Percentiles rank a stretch among this genome's conserved stretches.
These are phyloP conservation scores for Pogonophryne albipinna DNA, from an alignment of 2,797 vertebrate genomes.

Conservation along the genomic window DNA sequence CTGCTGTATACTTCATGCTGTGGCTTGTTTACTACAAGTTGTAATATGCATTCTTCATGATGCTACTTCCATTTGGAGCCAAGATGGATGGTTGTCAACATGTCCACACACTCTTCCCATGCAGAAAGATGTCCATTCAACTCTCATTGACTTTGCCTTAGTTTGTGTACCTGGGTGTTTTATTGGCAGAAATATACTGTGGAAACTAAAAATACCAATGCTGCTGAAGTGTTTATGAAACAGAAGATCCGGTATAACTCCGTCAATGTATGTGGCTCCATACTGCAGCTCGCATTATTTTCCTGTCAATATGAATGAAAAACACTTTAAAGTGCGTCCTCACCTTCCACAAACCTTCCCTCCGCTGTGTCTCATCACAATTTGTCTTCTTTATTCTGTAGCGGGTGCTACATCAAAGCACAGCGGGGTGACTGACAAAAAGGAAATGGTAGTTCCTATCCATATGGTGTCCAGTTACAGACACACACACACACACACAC, in stretches of 20 bases:
- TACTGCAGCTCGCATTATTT: neutral
- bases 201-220: constrained; percentile 2
- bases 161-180: neutral
- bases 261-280: neutral
- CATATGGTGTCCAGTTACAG: constrained; percentile 70
- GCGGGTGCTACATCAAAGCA: constrained; percentile 63
- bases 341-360: neutral
- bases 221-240: constrained; percentile 11
- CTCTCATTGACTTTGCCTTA: neutral
- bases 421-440: constrained; percentile 53
- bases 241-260: neutral
- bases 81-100: neutral
- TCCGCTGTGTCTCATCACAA: constrained; percentile 35
- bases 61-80: neutral
- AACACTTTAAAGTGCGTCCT: constrained; percentile 14
- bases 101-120: neutral
- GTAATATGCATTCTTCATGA: constrained; percentile 11
- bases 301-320: constrained; percentile 5
- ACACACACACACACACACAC: constrained; percentile 15
- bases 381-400: constrained; percentile 47
- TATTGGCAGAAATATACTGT: neutral
- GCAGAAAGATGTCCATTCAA: neutral
- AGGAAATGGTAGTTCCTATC: constrained; percentile 69
- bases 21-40: constrained; percentile 4
- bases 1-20: neutral